Evolutionary conservation across 2,888 invertebrate genomes (phyloP), one percentile per base, ranked within the genome.

Genomic region (Amblyjoppa proteus): DNA sequence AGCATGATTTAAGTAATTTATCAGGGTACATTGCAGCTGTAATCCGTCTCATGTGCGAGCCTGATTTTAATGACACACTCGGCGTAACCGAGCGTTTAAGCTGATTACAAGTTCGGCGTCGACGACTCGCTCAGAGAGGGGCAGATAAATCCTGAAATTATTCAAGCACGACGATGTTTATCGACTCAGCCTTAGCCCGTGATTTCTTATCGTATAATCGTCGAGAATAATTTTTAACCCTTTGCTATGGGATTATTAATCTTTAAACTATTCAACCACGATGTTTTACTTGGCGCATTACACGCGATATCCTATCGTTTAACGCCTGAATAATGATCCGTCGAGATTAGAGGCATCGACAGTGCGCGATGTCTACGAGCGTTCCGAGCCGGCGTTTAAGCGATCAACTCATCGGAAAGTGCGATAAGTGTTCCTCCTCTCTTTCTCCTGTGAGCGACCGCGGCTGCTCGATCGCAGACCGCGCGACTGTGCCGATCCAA

Each of bases 361-460:
- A 7, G 4, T 16, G 66, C n/a, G 28, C 5, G 13, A 20, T 68
- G 25, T 66, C 28, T 38, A 68, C 25, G 16, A 77, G 41, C 68
- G 28, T 66, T 34, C 20, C 38, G 34, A 20, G 53, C 11, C 34
- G 41, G 51, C 64, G 61, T 56, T 69, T 76, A 53, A 71, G 66
- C 56, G 82, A 82, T 77, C 66, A 56, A 76, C 51, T 53, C 82
- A 77, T 82, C 45, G 38, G 66, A 66, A 66, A 71, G 34, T 41
- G 56, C 41, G 77, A 77, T 77, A 77, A 77, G 28, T 69, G 25
- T 20, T 28, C 11, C 28, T 11, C 41, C 11, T 28, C 53, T 45
- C 25, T 68, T 38, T 68, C 41, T 56, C 31, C 16, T 13, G 34
- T 49, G 53, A 68, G 76, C 68, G 25, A 2, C 25, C 16, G 11